Percentiles rank a stretch among this genome's conserved stretches.
These are phyloP conservation scores for Tragelaphus eurycerus DNA, from an alignment of 2,797 vertebrate genomes.

Conservation along the genomic window DNA sequence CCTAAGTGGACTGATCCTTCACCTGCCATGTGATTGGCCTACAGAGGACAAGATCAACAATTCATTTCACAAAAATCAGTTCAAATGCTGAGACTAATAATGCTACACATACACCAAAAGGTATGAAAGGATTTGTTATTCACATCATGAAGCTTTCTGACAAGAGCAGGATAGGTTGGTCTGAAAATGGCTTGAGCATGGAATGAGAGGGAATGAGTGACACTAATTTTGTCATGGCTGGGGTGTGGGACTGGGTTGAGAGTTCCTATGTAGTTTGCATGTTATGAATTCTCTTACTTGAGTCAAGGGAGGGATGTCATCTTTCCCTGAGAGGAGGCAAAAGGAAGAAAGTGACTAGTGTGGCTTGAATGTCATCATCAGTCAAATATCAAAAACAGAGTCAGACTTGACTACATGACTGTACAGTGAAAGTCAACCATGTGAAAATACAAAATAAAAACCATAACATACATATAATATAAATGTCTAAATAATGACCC, in stretches of 20 bases:
- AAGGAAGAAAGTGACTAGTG: too few relatives aligned
- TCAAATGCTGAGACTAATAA: background rate
- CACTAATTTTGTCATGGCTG: background rate
- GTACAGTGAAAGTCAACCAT: background rate
- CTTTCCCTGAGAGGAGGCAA: background rate
- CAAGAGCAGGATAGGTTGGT: background rate
- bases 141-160: background rate
- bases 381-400: background rate
- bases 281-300: background rate
- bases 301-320: background rate
- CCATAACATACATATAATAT: background rate
- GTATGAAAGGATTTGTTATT: background rate
- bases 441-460: background rate
- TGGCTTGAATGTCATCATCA: background rate
- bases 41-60: background rate
- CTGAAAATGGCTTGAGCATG: background rate
- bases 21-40: background rate
- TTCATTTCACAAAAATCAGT: background rate
- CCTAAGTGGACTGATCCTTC: background rate
- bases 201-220: background rate
- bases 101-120: background rate
- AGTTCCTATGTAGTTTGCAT: background rate
- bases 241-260: fast-evolving
- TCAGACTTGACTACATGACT: background rate
- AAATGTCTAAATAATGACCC: background rate